phyloP scores from a whole-genome alignment of 1,140 invertebrate species.

The Holotrichia oblita region DNA sequence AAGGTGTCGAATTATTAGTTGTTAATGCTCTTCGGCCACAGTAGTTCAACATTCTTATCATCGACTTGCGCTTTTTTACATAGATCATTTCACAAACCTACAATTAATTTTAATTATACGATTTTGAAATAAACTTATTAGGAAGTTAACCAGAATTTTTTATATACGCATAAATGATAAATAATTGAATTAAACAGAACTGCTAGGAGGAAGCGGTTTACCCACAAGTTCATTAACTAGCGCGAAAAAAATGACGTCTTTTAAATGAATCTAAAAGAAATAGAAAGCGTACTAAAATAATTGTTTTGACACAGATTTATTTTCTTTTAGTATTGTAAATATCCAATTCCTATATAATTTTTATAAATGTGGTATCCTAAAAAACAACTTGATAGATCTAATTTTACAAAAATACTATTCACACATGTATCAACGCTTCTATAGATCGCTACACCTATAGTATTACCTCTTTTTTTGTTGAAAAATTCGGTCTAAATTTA shows the following conservation, averaged over 20 bases:
- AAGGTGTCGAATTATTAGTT: too few species aligned
- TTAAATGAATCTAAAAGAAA: neutral
- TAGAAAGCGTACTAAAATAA: neutral
- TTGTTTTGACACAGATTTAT: slow-evolving; percentile 20
- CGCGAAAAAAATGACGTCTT: neutral
- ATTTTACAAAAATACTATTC: slow-evolving; percentile 18
- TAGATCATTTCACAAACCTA: too few species aligned
- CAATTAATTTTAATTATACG: too few species aligned
- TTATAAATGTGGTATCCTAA: neutral
- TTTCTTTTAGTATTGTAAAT: neutral
- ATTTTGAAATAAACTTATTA: too few species aligned
- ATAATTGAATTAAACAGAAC: too few species aligned
- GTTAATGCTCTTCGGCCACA: too few species aligned
- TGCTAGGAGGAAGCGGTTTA: neutral
- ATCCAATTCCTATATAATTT: slow-evolving; percentile 1
- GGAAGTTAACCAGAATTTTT: too few species aligned
- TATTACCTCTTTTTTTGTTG: neutral
- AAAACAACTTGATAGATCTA: neutral
- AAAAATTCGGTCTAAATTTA: neutral
- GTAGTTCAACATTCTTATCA: too few species aligned
- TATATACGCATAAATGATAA: too few species aligned
- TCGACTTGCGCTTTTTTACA: too few species aligned
- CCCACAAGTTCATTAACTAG: neutral
- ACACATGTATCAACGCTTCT: neutral
- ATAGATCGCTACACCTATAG: neutral